Evolutionary conservation across 2,797 vertebrate genomes (phyloP), one percentile per base, ranked within the genome.

Genomic region (Urophycis tenuis): DNA sequence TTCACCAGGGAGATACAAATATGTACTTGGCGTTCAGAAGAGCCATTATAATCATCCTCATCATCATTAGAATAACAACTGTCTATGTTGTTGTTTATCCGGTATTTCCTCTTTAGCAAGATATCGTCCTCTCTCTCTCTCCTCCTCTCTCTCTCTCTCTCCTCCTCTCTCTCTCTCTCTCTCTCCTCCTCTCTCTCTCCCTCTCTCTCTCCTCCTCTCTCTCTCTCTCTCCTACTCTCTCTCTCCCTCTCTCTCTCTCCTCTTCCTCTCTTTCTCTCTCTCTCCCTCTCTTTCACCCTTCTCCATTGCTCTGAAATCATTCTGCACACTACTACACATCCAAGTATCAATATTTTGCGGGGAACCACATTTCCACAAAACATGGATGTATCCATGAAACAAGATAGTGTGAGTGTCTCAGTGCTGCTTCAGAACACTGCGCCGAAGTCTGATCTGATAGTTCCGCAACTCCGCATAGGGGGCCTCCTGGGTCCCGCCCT

Each of bases 91-190:
- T 36, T 80, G 74, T 84, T 82, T 70, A 74, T 83, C 67, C 81
- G 84, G 36, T 30, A 82, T 82, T 87, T 87, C 86, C 86, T 85
- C 72, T 75, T 71, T 35, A 12, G 10, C 31, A 12, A 33, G 45
- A 5, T n/a, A 15, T 74, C 70, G 53, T 73, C 69, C 36, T 84
- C 70, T 25, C 1, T 53, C 41, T 53, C 84, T 72, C 77, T 53
- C 75, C 12, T 81, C 33, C 78, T 78, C 83, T 82, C 75, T 67
- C 15, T 1, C 19, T 53, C 75, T 71, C 36, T 73, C 72, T 31
- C 31, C 4, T 73, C 69, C 36, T 84, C 70, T 25, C 1, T 53
- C 41, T 53, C 84, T 72, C 77, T 53, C 75, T 10, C 81, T 71
- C 78, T 78, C 83, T 82, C 75, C 53, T 15, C 1, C 19, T 53